Evolutionary conservation across 37 sponge, comb jelly and placozoan genomes (phyloP), one percentile per base, ranked within the genome.

Genomic region (Tethya wilhelma): DNA sequence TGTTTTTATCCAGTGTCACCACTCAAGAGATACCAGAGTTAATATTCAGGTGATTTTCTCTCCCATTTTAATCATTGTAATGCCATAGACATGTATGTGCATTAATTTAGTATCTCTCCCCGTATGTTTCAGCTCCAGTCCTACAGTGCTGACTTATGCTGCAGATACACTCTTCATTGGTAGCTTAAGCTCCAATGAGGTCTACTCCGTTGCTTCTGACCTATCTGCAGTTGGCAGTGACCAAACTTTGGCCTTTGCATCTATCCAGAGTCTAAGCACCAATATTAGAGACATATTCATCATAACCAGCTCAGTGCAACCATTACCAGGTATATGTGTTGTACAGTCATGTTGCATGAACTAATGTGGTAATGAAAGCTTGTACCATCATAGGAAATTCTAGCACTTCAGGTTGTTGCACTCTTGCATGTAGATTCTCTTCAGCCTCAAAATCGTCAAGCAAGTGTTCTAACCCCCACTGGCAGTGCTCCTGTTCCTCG

Each of bases 121-220:
- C 14, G 14, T 14, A 49, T 49, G 53, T 44, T 44, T 29, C 45
- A 79, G 69, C 2, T 79, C 79, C 39, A 80, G 62, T 25, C 42
- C 71, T 30, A 80, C 69, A 20, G 56, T 79, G 9, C 37, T 79
- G 44, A 41, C 62, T 7, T 80, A 80, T 69, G 81, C 38, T 31
- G 38, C 69, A 19, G 70, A 59, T 25, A 69, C 58, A 37, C 81
- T 80, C 42, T 80, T 68, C 26, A 32, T 75, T 23, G 55, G 59
- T n/a, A 75, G 42, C 36, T 2, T 38, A 49, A 14, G 2, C 1
- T 19, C n/a, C n/a, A 33, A 6, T 2, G 11, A 9, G 39, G 39
- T 80, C 34, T 70, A 59, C 69, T 57, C 60, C 20, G 38, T 80
- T n/a, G 40, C 81, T 0, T 57, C 81, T 28, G 62, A 80, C 44